A percentile compares a stretch with the other conserved stretches of the same genome.
These are phyloP conservation scores for Lycaena phlaeas DNA, from an alignment of 2,888 invertebrate genomes.

Conservation along the genomic window DNA sequence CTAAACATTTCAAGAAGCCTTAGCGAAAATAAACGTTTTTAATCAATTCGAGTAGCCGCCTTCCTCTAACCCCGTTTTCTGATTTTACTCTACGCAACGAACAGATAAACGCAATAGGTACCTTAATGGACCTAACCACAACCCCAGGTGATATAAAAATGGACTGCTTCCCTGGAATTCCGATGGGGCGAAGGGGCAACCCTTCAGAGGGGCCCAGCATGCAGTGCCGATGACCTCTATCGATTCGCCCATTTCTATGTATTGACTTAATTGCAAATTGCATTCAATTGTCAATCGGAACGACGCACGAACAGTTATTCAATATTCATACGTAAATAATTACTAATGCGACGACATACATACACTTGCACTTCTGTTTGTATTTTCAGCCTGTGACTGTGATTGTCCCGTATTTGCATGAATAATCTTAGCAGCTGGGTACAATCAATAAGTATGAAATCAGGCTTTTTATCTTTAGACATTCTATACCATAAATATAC, in stretches of 20 bases:
- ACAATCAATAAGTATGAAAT: too few relatives aligned
- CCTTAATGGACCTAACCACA: constrained; percentile 19
- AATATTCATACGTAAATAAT: constrained; percentile 3
- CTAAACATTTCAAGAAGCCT: not conserved
- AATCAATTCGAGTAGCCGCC: constrained; percentile 4
- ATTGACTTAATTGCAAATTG: constrained; percentile 54
- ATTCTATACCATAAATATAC: too few relatives aligned
- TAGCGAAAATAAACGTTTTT: constrained; percentile 1
- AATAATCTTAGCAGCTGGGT: too few relatives aligned
- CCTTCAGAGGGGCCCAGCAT: constrained; percentile 60
- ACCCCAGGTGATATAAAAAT: constrained; percentile 48
- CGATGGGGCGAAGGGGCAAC: constrained; percentile 48
- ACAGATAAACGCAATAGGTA: constrained; percentile 4
- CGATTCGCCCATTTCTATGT: constrained; percentile 59
- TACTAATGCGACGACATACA: not conserved
- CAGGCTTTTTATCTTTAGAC: too few relatives aligned
- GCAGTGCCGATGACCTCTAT: constrained; percentile 69
- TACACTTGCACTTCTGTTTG: not conserved
- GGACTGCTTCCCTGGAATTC: constrained; percentile 55
- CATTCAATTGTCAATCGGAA: constrained; percentile 10
- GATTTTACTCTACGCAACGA: constrained; percentile 1
- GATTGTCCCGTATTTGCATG: too few relatives aligned
- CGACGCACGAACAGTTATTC: not conserved
- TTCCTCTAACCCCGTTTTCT: not conserved
- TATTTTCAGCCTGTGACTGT: too few relatives aligned